These are phyloP conservation scores for Ahaetulla prasina DNA, from an alignment of 2,113 vertebrate species.

Conservation along the genomic window DNA sequence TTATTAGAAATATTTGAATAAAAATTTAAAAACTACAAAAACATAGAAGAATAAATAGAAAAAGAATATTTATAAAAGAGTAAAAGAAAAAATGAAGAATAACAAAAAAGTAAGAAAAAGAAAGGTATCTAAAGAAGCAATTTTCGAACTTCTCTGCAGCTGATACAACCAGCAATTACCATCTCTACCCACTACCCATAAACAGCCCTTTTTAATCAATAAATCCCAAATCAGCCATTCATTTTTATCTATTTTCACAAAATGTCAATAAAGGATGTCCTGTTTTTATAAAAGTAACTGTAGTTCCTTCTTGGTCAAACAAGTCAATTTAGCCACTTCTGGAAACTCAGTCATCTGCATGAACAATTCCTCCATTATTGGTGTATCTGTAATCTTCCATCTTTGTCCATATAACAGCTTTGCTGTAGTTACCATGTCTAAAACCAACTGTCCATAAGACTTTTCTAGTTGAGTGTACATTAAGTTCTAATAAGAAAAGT, in stretches of 20 bases:
- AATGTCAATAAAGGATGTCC: neutral
- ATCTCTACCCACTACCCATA: neutral
- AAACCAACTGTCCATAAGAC: neutral
- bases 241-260: neutral
- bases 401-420: neutral
- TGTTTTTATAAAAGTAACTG: neutral
- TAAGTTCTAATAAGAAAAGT: neutral
- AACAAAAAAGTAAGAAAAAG: neutral
- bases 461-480: neutral
- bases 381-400: neutral
- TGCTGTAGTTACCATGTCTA: neutral
- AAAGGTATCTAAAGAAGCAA: neutral
- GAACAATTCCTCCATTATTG: neutral
- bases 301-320: neutral
- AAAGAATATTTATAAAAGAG: neutral
- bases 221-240: neutral
- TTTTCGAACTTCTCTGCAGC: neutral
- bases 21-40: neutral
- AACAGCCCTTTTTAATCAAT: neutral
- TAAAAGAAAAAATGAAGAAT: neutral
- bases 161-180: neutral
- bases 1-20: neutral
- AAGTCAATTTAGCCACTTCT: neutral
- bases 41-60: neutral
- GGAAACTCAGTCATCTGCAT: neutral